phyloP scores from a whole-genome alignment of 2,113 vertebrate genomes.

The Notothenia rossii region DNA sequence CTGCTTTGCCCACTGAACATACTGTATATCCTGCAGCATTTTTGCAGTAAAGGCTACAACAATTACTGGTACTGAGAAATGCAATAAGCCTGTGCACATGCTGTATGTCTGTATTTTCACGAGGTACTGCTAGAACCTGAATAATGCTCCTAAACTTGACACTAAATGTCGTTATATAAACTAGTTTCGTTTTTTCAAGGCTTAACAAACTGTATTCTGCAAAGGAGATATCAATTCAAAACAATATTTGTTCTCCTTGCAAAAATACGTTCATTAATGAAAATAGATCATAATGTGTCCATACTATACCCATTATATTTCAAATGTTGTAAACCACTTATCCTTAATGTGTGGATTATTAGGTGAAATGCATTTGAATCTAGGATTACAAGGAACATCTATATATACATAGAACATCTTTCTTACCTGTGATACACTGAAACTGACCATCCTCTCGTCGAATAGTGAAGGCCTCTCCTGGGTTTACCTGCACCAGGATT shows the following conservation, averaged over 20 bases:
- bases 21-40: not conserved
- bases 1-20: not conserved
- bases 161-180: not conserved
- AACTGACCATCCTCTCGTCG: conserved; percentile 99
- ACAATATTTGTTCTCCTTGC: not conserved
- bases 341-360: not conserved
- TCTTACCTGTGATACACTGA: conserved; percentile 99
- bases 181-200: not conserved
- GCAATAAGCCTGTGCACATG: not conserved
- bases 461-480: conserved; percentile 99
- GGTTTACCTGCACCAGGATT: conserved; percentile 99
- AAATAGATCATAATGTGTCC: not conserved
- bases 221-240: not conserved
- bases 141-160: not conserved
- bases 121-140: not conserved
- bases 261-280: not conserved
- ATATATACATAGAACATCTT: not conserved
- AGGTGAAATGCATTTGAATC: not conserved
- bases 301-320: not conserved
- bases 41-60: not conserved
- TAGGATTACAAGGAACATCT: not conserved
- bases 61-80: not conserved
- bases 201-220: too few relatives aligned
- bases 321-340: not conserved
- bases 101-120: not conserved